Conservation (phyloP, 2,113 vertebrate species). For the Ageneiosus marmoratus region DNA sequence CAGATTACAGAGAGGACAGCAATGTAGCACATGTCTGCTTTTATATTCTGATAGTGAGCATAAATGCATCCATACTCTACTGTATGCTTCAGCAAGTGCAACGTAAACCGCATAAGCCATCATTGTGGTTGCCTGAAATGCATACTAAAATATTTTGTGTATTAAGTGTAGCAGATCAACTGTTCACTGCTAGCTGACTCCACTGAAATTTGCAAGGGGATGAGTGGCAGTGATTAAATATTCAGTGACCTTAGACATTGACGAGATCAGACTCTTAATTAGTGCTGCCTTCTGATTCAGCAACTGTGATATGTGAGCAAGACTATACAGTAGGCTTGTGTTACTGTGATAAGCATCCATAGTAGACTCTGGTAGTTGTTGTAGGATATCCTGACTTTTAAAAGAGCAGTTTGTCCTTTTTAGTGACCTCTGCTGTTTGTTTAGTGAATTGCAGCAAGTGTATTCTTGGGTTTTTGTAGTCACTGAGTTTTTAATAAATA, state of each 20-base stretch:
- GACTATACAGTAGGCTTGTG: background rate
- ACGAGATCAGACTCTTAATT: slow-evolving; percentile 17
- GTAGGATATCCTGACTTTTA: background rate
- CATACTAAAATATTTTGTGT: background rate
- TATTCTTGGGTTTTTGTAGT: too few species aligned
- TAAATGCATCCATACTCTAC: background rate
- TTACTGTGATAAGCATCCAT: background rate
- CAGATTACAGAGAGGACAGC: slow-evolving; percentile 73
- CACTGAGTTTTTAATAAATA: too few species aligned
- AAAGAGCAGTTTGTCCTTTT: background rate
- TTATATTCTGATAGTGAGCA: background rate
- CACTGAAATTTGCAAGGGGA: background rate
- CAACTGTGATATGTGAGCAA: background rate
- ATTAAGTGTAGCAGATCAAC: background rate
- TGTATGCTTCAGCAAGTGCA: background rate
- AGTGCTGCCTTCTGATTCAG: background rate
- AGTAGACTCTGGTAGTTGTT: background rate
- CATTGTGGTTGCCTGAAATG: background rate
- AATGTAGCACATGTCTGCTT: background rate
- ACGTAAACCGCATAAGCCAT: background rate
- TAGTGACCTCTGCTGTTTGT: background rate
- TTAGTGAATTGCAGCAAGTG: background rate
- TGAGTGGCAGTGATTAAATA: background rate
- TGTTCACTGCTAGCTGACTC: slow-evolving; percentile 33
- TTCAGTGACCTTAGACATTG: background rate